These are phyloP conservation scores for Ophraella communa DNA, from an alignment of 2,888 invertebrate genomes.

Conservation along the genomic window DNA sequence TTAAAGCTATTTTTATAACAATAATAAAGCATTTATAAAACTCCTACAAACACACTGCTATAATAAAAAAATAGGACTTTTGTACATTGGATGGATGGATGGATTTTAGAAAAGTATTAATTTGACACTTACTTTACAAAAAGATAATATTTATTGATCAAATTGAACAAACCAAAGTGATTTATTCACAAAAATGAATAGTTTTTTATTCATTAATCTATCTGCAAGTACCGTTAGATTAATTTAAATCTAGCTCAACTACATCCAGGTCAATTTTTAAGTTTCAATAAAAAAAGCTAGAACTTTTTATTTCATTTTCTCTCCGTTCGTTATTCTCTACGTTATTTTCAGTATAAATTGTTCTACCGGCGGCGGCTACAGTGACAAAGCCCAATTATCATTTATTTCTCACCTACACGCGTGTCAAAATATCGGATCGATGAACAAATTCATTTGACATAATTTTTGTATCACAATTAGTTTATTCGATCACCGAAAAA, in stretches of 20 bases:
- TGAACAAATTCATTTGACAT: not conserved
- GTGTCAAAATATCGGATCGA: slow-evolving; percentile 11
- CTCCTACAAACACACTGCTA: too few relatives aligned
- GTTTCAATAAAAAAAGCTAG: not conserved
- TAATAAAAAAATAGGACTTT: too few relatives aligned
- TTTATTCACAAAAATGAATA: too few relatives aligned
- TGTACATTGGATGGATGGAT: too few relatives aligned
- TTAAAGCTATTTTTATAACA: too few relatives aligned
- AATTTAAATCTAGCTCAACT: not conserved
- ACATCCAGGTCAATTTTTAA: not conserved
- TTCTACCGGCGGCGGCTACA: not conserved
- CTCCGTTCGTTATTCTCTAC: not conserved
- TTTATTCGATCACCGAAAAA: not conserved
- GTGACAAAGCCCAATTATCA: slow-evolving; percentile 11
- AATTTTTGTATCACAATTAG: not conserved
- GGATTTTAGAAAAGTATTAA: too few relatives aligned
- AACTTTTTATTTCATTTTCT: not conserved
- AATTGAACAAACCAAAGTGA: too few relatives aligned
- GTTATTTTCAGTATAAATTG: not conserved
- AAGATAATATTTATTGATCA: too few relatives aligned
- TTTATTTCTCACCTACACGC: slow-evolving; percentile 5
- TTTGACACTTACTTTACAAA: too few relatives aligned
- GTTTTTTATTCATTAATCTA: too few relatives aligned
- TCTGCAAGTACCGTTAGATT: not conserved
- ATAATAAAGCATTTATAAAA: too few relatives aligned